Conservation (phyloP, 2,797 vertebrate genomes). For the Mus spretus region DNA sequence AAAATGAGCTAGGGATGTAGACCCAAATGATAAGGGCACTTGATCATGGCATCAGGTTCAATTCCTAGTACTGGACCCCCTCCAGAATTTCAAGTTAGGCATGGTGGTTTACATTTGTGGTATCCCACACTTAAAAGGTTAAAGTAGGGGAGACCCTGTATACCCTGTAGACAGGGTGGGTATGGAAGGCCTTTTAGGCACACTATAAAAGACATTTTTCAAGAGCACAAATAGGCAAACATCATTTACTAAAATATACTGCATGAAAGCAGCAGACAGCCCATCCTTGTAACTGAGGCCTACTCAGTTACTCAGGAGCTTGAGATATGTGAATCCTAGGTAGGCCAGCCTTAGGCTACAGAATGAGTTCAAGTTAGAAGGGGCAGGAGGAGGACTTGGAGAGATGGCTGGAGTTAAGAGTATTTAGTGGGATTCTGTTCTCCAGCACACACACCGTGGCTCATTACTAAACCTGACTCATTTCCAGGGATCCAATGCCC, state of each 20-base stretch:
- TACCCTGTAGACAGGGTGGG: neutral
- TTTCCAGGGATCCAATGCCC: too few species aligned
- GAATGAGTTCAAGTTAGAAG: neutral
- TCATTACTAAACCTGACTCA: too few species aligned
- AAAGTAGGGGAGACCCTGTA: neutral
- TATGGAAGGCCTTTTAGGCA: neutral
- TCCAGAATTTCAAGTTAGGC: neutral
- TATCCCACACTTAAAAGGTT: neutral
- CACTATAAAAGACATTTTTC: neutral
- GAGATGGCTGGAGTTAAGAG: neutral
- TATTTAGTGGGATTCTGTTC: neutral
- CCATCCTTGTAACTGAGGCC: neutral
- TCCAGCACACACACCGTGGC: too few species aligned
- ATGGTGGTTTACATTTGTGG: too few species aligned
- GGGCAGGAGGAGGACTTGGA: neutral
- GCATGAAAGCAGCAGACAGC: neutral
- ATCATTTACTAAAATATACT: neutral
- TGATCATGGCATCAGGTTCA: neutral
- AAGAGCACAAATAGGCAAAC: neutral
- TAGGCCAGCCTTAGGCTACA: neutral
- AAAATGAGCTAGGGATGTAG: neutral
- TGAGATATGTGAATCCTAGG: neutral
- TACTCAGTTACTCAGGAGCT: neutral
- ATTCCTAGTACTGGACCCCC: neutral
- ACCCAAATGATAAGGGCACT: neutral